Evolutionary conservation across 2,797 vertebrate genomes (phyloP), one percentile per base, ranked within the genome.

Genomic region (Hemitrygon akajei): DNA sequence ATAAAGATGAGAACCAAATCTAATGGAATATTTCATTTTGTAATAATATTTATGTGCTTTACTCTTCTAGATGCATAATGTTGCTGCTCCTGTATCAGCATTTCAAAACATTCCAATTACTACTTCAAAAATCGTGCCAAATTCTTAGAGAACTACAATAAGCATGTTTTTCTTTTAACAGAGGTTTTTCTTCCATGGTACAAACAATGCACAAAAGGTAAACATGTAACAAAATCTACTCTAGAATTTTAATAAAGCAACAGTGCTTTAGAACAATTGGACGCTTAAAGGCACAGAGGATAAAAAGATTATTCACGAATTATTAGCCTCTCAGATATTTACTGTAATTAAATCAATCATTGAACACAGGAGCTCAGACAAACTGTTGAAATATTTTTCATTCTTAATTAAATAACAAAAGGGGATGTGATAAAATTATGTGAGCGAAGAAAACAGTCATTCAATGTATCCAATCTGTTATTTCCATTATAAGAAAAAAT

Each of bases 281-380:
- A 58, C 0, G 91, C 71, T 76, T 76, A 27, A 93, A 93, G 71
- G 40, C 71, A 93, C 40, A 75, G 69, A 76, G 91, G 71, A 93
- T 93, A 56, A 76, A 76, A 71, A 56, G 91, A 76, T 76, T 75
- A 47, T 93, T 93, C 91, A 76, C 37, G 91, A 93, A 93, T 93
- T 93, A 93, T 75, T 93, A 93, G 7, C 47, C 56, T 75, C 47
- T 58, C 71, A 73, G 82, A 58, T 76, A 56, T 76, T 76, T 27
- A 30, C 37, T 93, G 71, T 76, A 93, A 73, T 58, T 93, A 93
- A 40, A 75, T 93, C 47, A 76, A 58, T 58, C 91, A 71, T 66
- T 9, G 40, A 75, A 75, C 71, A 73, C 69, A 75, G 18, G 30
- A 47, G 22, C 71, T 93, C 25, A 93, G 71, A 73, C 56, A 93